Conservation (phyloP, 1,140 invertebrate species). For the Neoseiulus cucumeris region DNA sequence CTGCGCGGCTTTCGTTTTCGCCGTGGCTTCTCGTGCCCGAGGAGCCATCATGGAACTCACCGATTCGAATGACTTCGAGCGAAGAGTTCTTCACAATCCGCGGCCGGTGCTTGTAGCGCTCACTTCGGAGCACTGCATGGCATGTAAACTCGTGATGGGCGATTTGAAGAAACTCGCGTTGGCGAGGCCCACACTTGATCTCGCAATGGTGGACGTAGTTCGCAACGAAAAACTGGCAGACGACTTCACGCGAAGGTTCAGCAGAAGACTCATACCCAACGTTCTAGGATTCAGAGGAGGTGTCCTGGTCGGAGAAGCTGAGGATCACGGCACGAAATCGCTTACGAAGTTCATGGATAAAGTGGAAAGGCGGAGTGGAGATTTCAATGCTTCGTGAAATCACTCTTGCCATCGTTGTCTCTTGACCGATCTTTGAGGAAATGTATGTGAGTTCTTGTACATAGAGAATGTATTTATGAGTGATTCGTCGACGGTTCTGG, state of each 20-base stretch:
- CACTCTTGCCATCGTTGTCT: too few species aligned
- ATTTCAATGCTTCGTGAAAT: too few species aligned
- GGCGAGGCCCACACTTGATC: neutral
- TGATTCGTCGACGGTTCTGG: too few species aligned
- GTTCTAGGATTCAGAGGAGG: neutral
- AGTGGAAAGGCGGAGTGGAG: neutral
- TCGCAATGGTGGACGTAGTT: neutral
- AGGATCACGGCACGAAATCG: neutral
- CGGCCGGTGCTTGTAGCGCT: neutral
- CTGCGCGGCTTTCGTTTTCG: neutral
- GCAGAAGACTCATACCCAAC: neutral
- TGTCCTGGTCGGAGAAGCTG: neutral
- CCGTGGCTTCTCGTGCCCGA: neutral
- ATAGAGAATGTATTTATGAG: too few species aligned
- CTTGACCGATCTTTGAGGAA: too few species aligned
- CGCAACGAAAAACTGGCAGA: neutral
- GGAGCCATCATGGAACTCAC: neutral
- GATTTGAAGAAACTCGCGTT: neutral
- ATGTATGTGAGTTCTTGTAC: too few species aligned
- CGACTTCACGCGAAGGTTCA: neutral
- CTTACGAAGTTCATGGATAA: neutral
- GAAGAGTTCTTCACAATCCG: neutral
- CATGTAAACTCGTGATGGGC: neutral
- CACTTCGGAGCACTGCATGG: neutral
- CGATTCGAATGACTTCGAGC: neutral